These are phyloP conservation scores for Lithosia quadra DNA, from an alignment of 2,888 invertebrate species.

Conservation along the genomic window DNA sequence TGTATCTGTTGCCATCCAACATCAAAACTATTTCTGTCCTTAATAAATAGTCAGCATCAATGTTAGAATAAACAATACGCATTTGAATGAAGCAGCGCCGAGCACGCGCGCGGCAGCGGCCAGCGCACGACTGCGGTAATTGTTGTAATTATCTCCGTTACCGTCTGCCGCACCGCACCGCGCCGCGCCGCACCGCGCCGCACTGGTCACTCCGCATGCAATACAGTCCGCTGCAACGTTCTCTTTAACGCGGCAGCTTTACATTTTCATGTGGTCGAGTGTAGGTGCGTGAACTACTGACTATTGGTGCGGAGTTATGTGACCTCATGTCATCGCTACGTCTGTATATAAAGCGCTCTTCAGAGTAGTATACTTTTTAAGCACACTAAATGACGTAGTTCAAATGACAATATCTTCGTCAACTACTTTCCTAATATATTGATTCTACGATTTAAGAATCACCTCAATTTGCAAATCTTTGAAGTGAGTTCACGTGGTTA, in stretches of 20 bases:
- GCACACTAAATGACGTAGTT: neutral
- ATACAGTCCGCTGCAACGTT: slow-evolving; percentile 17
- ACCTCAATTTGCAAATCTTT: neutral
- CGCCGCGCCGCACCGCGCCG: neutral
- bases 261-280: slow-evolving; percentile 2
- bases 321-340: neutral
- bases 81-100: neutral
- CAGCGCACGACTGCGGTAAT: slow-evolving; percentile 23
- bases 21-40: neutral
- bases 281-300: neutral
- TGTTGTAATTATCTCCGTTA: slow-evolving; percentile 27
- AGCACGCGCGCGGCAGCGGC: neutral
- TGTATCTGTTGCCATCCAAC: neutral
- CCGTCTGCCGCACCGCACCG: slow-evolving; percentile 7
- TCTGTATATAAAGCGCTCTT: too few relatives aligned
- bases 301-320: neutral
- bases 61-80: neutral
- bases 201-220: neutral
- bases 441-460: too few relatives aligned
- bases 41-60: neutral
- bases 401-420: neutral
- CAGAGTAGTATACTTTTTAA: neutral
- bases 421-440: neutral
- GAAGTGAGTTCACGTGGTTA: neutral
- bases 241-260: slow-evolving; percentile 21